phyloP scores from a whole-genome alignment of 2,797 vertebrate species.

The Mus spretus region DNA sequence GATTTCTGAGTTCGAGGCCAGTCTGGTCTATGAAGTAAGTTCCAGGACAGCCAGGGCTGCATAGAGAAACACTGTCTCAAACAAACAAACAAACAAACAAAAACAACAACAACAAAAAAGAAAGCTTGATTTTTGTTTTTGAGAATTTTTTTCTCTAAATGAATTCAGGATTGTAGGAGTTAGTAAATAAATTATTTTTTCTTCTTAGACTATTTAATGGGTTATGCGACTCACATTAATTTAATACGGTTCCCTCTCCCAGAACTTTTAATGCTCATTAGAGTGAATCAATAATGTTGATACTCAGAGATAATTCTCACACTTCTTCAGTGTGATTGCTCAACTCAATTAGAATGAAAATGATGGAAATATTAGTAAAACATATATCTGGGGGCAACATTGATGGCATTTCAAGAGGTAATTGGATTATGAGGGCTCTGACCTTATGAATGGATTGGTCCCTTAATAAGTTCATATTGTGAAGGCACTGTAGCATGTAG shows the following conservation, averaged over 20 bases:
- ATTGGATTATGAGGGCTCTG: not conserved
- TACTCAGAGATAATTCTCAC: not conserved
- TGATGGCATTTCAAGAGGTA: not conserved
- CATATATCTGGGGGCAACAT: not conserved
- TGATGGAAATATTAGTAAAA: not conserved
- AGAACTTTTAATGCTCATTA: conserved; percentile 9
- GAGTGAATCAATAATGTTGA: not conserved
- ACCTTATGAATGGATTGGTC: not conserved
- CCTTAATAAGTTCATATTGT: not conserved
- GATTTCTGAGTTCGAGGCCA: too few relatives aligned
- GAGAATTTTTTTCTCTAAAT: not conserved
- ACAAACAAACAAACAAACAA: too few relatives aligned
- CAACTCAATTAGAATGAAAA: not conserved
- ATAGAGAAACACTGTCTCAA: too few relatives aligned
- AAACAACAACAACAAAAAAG: not conserved
- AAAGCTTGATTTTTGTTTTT: not conserved
- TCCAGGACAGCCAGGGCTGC: too few relatives aligned
- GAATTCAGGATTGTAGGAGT: not conserved
- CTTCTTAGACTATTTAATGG: not conserved
- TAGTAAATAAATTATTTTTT: conserved; percentile 1
- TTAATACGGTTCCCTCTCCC: not conserved
- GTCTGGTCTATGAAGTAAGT: too few relatives aligned
- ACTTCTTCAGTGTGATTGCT: not conserved
- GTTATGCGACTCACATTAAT: not conserved
- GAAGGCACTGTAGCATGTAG: not conserved